Conservation (phyloP, 1,140 invertebrate genomes). For the Euglossa dilemma region DNA sequence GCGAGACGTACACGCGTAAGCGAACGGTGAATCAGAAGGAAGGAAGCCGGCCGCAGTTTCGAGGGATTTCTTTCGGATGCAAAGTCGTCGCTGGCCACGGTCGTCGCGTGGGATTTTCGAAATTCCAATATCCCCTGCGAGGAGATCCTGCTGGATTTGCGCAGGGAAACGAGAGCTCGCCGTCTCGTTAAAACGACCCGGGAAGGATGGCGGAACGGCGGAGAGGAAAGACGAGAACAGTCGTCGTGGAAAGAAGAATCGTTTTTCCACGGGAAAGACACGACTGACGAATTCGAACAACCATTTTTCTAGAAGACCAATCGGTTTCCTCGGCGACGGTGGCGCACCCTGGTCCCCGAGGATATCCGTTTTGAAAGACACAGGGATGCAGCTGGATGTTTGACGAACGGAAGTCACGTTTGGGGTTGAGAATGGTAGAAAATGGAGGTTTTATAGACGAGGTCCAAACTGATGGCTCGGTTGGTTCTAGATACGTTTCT, state of each 20-base stretch:
- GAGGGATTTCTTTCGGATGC: slow-evolving; percentile 34
- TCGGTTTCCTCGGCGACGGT: neutral
- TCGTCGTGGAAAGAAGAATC: neutral
- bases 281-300: slow-evolving; percentile 23
- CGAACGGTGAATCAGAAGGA: neutral
- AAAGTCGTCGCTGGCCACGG: slow-evolving; percentile 3
- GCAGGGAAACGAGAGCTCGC: slow-evolving; percentile 30
- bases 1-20: neutral
- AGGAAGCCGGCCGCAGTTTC: slow-evolving; percentile 15
- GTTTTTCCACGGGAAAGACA: neutral
- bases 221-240: neutral
- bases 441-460: neutral
- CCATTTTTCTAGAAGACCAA: neutral
- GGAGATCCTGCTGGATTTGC: slow-evolving; percentile 54
- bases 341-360: neutral
- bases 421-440: neutral
- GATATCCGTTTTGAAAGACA: slow-evolving; percentile 38
- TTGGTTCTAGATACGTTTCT: too few relatives aligned
- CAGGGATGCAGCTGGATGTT: neutral
- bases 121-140: slow-evolving; percentile 66
- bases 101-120: slow-evolving; percentile 52
- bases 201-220: neutral
- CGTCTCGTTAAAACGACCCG: slow-evolving; percentile 69
- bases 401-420: slow-evolving; percentile 8
- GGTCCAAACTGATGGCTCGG: too few relatives aligned